Evolutionary conservation across 2,888 invertebrate genomes (phyloP).

Genomic region (Campaea margaritaria): DNA sequence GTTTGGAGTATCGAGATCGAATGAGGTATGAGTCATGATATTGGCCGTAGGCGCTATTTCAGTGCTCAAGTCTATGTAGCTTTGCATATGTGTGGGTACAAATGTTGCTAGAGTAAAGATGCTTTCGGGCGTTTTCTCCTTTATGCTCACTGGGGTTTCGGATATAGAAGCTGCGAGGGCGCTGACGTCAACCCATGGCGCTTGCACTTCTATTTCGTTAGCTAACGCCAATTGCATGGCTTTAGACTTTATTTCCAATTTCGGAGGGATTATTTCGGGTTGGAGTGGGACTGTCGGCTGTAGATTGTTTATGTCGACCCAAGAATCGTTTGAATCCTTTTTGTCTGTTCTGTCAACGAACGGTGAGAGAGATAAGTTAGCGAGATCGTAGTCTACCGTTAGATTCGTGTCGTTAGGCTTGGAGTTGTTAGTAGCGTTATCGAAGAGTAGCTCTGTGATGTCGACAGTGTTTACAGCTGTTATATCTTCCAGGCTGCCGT

Average conservation of each 20-base stretch:
- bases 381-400: conserved; percentile 70
- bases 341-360: conserved; percentile 63
- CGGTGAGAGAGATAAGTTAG: conserved; percentile 61
- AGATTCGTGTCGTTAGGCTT: conserved; percentile 58
- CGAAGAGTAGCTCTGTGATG: conserved; percentile 75
- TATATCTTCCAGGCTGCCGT: conserved; percentile 72
- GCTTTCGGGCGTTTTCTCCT: conserved; percentile 84
- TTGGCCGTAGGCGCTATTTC: conserved; percentile 71
- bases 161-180: conserved; percentile 87
- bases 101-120: conserved; percentile 84
- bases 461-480: conserved; percentile 67
- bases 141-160: conserved; percentile 87
- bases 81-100: conserved; percentile 88
- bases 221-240: conserved; percentile 90
- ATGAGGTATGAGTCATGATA: conserved; percentile 66
- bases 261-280: conserved; percentile 42
- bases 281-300: conserved; percentile 52
- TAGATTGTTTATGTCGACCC: conserved; percentile 64
- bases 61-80: conserved; percentile 80
- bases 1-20: conserved; percentile 71
- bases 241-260: conserved; percentile 70
- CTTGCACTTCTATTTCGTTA: conserved; percentile 90
- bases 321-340: conserved; percentile 53
- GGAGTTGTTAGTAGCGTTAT: conserved; percentile 60
- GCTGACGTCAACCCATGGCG: conserved; percentile 91